Conservation (phyloP, 1,140 invertebrate species). For the Drosophila lowei region DNA sequence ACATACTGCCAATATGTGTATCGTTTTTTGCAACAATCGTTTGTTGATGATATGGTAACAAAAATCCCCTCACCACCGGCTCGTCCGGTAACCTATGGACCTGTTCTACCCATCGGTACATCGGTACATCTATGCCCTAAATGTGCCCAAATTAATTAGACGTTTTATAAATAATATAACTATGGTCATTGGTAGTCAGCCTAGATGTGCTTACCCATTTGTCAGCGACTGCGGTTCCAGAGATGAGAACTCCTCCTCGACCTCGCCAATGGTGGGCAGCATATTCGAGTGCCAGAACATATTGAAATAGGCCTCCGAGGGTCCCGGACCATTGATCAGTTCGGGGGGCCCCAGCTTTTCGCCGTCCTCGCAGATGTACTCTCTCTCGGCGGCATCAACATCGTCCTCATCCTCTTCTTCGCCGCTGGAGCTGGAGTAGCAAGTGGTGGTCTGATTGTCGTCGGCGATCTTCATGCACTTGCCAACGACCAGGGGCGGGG, state of each 20-base stretch:
- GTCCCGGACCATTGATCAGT: constrained; percentile 77
- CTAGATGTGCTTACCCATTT: constrained; percentile 56
- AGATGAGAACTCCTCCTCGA: constrained; percentile 85
- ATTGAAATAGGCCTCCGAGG: constrained; percentile 82
- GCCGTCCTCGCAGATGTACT: constrained; percentile 79
- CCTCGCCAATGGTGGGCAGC: constrained; percentile 87
- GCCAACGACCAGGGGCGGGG: constrained; percentile 68
- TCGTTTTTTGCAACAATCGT: constrained; percentile 13
- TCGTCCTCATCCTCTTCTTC: constrained; percentile 79
- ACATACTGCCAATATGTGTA: constrained; percentile 16
- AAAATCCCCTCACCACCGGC: constrained; percentile 1
- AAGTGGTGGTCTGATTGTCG: constrained; percentile 52
- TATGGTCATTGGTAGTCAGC: too few relatives aligned
- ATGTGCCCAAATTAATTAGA: too few relatives aligned
- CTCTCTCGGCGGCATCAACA: constrained; percentile 59
- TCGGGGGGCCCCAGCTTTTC: constrained; percentile 82
- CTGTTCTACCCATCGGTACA: background rate
- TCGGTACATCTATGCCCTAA: too few relatives aligned
- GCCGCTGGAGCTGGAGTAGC: constrained; percentile 74
- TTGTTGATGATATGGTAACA: background rate
- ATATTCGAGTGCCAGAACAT: constrained; percentile 83
- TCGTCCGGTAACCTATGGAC: background rate
- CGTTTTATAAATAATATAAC: too few relatives aligned
- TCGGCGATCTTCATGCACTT: constrained; percentile 76
- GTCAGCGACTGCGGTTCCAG: constrained; percentile 73